Evolutionary conservation across 2,797 vertebrate species (phyloP).

Genomic region (Falco cherrug): DNA sequence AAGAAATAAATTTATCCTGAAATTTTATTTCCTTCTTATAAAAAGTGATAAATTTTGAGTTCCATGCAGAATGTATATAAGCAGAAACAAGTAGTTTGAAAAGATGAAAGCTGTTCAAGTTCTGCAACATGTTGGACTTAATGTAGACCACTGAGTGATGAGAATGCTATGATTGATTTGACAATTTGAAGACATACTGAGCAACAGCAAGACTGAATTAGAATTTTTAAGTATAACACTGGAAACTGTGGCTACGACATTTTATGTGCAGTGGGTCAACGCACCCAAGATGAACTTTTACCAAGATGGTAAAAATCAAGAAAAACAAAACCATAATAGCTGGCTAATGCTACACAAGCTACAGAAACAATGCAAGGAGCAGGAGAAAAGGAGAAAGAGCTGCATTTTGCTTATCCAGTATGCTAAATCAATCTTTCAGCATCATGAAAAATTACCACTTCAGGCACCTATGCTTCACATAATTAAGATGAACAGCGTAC

Average conservation of each 20-base stretch:
- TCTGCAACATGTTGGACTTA: not conserved
- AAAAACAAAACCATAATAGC: not conserved
- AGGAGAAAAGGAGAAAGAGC: not conserved
- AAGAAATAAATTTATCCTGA: not conserved
- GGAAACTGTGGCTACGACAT: not conserved
- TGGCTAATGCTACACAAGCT: not conserved
- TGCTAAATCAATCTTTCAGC: not conserved
- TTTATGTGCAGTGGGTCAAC: not conserved
- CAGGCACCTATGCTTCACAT: not conserved
- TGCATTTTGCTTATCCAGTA: not conserved
- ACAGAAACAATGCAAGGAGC: not conserved
- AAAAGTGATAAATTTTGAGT: not conserved
- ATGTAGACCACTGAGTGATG: not conserved
- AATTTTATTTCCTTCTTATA: not conserved
- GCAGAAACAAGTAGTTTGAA: not conserved
- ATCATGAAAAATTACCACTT: not conserved
- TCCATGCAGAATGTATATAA: not conserved
- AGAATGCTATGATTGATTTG: not conserved
- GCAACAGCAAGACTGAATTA: not conserved
- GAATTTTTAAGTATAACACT: not conserved
- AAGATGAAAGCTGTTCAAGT: slow-evolving; percentile 1
- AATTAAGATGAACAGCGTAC: not conserved
- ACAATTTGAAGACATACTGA: not conserved
- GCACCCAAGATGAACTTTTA: not conserved
- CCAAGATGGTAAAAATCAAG: not conserved